Percentiles rank a stretch among this genome's conserved stretches.
Conservation (phyloP, 2,797 vertebrate genomes). For the Anguilla megastoma region DNA sequence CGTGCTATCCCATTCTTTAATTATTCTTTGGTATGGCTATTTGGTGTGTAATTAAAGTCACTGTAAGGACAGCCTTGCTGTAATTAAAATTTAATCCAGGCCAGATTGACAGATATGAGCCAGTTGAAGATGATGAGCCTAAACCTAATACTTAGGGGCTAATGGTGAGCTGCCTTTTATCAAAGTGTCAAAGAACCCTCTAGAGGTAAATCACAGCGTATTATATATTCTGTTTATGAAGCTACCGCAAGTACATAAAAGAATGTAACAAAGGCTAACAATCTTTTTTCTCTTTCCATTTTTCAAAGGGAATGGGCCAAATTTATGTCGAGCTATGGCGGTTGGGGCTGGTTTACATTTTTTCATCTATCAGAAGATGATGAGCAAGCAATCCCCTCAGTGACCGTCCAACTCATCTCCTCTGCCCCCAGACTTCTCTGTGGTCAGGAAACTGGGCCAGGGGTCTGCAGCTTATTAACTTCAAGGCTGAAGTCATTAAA, state of each 20-base stretch:
- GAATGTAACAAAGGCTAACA: conserved; percentile 31
- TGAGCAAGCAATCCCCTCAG: conserved; percentile 26
- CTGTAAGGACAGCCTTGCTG: conserved; percentile 30
- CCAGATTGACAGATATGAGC: conserved; percentile 42
- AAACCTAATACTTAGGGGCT: conserved; percentile 37
- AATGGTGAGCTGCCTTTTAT: conserved; percentile 37
- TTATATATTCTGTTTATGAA: conserved; percentile 34
- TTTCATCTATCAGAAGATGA: conserved; percentile 28
- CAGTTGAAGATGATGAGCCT: conserved; percentile 32
- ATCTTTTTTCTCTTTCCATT: conserved; percentile 15
- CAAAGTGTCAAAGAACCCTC: conserved; percentile 25
- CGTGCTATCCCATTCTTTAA: conserved; percentile 31
- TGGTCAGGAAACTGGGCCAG: not conserved
- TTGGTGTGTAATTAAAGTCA: conserved; percentile 43
- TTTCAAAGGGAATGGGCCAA: conserved; percentile 26
- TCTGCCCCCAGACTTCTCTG: not conserved
- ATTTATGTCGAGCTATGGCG: conserved; percentile 5
- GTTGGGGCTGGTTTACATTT: conserved; percentile 18
- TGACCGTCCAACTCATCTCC: conserved; percentile 11
- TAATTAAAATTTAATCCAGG: conserved; percentile 43
- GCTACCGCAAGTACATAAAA: conserved; percentile 14
- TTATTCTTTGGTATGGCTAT: conserved; percentile 38
- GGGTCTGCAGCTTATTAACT: not conserved
- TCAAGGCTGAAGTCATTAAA: conserved; percentile 27
- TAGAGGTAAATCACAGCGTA: conserved; percentile 30